These are phyloP conservation scores for Parotocinclus haroldoi DNA, from an alignment of 2,797 vertebrate genomes.

Conservation along the genomic window DNA sequence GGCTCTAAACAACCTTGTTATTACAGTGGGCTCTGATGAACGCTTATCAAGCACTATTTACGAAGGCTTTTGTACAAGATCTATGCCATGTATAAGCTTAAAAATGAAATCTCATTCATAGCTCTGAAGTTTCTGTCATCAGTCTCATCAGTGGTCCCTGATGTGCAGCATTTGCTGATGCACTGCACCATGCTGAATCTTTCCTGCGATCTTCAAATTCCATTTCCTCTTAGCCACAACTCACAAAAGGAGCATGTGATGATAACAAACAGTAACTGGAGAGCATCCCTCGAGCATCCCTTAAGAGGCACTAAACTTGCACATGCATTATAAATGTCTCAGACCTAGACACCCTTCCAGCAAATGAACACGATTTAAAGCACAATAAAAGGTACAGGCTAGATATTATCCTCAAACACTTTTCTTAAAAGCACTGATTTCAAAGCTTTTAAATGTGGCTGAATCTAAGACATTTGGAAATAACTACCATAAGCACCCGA, in stretches of 20 bases:
- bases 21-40: constrained; percentile 13
- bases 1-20: constrained; percentile 32
- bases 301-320: background rate
- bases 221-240: constrained; percentile 13
- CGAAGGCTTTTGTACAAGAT: constrained; percentile 4
- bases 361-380: too few species aligned
- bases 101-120: constrained; percentile 1
- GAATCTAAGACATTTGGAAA: too few species aligned
- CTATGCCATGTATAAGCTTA: constrained; percentile 15
- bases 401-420: too few species aligned
- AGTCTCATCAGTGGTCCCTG: constrained; percentile 7
- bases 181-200: constrained; percentile 2
- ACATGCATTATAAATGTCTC: background rate
- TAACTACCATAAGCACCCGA: too few species aligned
- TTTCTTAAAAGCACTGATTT: too few species aligned
- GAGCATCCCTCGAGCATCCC: background rate
- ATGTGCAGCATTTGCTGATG: background rate
- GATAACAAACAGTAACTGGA: constrained; percentile 18
- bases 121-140: background rate
- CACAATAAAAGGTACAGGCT: too few species aligned
- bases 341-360: too few species aligned
- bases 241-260: constrained; percentile 5
- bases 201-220: constrained; percentile 19
- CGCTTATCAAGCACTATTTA: constrained; percentile 10
- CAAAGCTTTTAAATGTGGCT: too few species aligned